Base-by-base conservation (phyloP, 2,113 vertebrate species). In the Galeopterus variegatus region DNA sequence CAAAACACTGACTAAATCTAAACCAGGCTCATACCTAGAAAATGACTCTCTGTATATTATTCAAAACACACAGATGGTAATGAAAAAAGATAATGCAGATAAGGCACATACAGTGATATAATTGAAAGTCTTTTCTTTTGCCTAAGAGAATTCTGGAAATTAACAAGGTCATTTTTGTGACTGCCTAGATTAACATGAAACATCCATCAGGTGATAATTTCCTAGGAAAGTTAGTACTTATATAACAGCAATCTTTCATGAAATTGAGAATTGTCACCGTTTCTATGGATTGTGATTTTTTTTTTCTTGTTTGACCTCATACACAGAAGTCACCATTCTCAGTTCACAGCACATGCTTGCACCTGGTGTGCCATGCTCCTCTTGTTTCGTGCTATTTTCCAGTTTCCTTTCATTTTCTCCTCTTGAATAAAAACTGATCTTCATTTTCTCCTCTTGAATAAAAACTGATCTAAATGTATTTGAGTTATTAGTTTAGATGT, bases 331-430 rank as follows among this genome's bases (percentile, higher is more conserved):
- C 33, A 58, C 33, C 2, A 0, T n/a, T 41, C 8, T 54, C 17
- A n/a, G 8, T 36, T 81, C 12, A 33, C 1, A 64, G 31, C 3
- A 58, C 9, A 8, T 23, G 4, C 13, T 33, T 21, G 28, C 6
- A 41, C 0, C n/a, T 77, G 2, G n/a, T 50, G 9, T 15, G 2
- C 2, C 15, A 1, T 5, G 0, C 0, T 2, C 8, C 3, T 64
- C 21, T 36, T 13, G 2, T 41, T 93, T 69, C 36, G 24, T 50
- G 14, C 13, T 70, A 28, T 87, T 80, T 81, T 70, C 54, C 33
- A 50, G 1, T 50, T 81, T 60, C 11, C 19, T 80, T 64, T 1
- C 14, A 80, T 23, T 48, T 88, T 58, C 4, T 41, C 21, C 2
- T 56, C n/a, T 45, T 83, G 58, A 15, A 64, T 64, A 26, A 84